A percentile compares a stretch with the other conserved stretches of the same genome.
Evolutionary conservation across 1,140 invertebrate genomes (phyloP).

Genomic region (Aethina tumida): DNA sequence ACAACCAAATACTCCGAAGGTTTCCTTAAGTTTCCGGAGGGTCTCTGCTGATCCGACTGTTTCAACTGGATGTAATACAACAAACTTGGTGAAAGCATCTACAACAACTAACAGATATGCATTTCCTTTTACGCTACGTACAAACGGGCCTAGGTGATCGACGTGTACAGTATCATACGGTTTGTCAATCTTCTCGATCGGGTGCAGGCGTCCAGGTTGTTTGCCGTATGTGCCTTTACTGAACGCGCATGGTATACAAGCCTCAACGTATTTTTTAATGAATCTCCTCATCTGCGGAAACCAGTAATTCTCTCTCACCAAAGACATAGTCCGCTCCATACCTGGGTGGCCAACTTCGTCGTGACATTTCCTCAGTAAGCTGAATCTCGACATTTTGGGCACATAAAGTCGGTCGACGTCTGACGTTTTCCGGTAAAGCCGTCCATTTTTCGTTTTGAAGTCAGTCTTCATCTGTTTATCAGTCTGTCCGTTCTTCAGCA

Average conservation of each 20-base stretch:
- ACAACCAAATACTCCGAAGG: conserved; percentile 15
- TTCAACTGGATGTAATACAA: conserved; percentile 7
- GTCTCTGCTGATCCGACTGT: background rate
- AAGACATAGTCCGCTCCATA: conserved; percentile 24
- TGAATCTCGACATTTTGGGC: conserved; percentile 23
- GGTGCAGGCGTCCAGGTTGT: conserved; percentile 2
- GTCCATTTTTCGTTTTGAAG: conserved; percentile 23
- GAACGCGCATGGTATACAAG: no score
- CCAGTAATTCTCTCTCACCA: conserved; percentile 26
- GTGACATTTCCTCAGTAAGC: conserved; percentile 26
- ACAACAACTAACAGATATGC: conserved; percentile 31
- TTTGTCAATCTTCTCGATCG: conserved; percentile 3
- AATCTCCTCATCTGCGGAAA: no score
- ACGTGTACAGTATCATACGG: conserved; percentile 23
- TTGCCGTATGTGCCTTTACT: conserved; percentile 6
- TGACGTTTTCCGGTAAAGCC: conserved; percentile 20
- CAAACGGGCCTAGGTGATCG: conserved; percentile 26
- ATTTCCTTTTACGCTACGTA: conserved; percentile 13
- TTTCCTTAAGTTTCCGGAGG: conserved; percentile 11
- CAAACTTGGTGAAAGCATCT: conserved; percentile 33
- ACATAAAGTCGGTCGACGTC: conserved; percentile 25
- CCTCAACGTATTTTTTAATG: no score
- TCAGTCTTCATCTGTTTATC: conserved; percentile 13
- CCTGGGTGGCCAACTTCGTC: conserved; percentile 30
- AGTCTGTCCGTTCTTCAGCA: background rate